Conservation (phyloP, 1,140 invertebrate species). For the Chelonus insularis region DNA sequence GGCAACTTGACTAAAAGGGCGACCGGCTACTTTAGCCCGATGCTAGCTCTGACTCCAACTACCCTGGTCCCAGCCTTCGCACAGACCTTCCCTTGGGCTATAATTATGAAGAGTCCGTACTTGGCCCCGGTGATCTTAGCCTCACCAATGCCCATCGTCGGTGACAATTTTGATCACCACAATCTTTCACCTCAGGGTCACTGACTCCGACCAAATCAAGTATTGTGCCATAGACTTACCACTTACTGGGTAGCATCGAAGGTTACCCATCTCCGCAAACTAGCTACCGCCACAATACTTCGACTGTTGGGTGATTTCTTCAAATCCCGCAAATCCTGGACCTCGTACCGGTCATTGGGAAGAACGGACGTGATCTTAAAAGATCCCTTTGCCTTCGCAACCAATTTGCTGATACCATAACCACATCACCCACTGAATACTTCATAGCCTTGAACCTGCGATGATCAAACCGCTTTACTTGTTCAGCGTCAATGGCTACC, state of each 20-base stretch:
- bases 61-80: no score
- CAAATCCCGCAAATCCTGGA: constrained; percentile 30
- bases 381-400: constrained; percentile 34
- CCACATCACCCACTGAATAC: constrained; percentile 28
- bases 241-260: constrained; percentile 11
- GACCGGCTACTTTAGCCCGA: no score
- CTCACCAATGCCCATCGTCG: no score
- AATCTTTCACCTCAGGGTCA: constrained; percentile 30
- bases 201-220: constrained; percentile 19
- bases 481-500: constrained; percentile 16
- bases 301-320: constrained; percentile 9
- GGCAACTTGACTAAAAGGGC: no score
- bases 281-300: constrained; percentile 27
- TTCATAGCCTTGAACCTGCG: constrained; percentile 17
- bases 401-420: constrained; percentile 30
- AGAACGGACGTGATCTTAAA: constrained; percentile 40
- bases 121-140: no score
- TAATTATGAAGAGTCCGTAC: no score
- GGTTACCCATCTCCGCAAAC: constrained; percentile 27
- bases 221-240: no score
- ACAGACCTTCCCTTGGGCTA: no score
- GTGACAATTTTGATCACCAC: no score
- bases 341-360: constrained; percentile 41
- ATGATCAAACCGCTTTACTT: constrained; percentile 24
- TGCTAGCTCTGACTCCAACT: no score